These are phyloP conservation scores for Rhinoptilus africanus DNA, from an alignment of 2,113 vertebrate genomes.

Conservation along the genomic window DNA sequence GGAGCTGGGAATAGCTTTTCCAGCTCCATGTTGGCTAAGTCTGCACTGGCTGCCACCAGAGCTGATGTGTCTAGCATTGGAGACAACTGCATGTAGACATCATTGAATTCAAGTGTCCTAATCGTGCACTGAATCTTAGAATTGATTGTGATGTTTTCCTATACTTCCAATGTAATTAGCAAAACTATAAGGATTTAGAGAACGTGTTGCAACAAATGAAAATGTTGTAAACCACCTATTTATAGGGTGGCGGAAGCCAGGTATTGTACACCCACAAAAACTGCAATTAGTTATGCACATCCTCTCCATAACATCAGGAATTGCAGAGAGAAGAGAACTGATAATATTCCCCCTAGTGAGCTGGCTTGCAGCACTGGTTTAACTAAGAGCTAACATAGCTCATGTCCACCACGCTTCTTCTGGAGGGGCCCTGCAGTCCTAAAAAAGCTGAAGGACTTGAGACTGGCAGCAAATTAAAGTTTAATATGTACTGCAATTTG, in stretches of 20 bases:
- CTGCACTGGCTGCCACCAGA: not conserved
- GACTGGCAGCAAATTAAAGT: conserved; percentile 25
- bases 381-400: not conserved
- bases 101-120: not conserved
- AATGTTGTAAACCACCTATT: not conserved
- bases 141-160: not conserved
- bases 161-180: not conserved
- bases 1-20: not conserved
- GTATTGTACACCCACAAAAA: not conserved
- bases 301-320: not conserved
- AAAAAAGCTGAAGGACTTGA: not conserved
- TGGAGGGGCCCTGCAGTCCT: not conserved
- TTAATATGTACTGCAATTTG: conserved; percentile 44
- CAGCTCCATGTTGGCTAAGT: not conserved
- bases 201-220: not conserved
- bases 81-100: not conserved
- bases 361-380: not conserved
- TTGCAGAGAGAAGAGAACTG: not conserved
- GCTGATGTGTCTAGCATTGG: not conserved
- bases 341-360: not conserved
- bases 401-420: not conserved
- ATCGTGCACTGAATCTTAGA: not conserved
- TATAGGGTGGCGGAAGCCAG: not conserved
- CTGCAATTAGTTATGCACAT: not conserved
- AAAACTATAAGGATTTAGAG: not conserved